Conservation (phyloP, 2,797 vertebrate genomes). For the Rousettus madagascariensis region DNA sequence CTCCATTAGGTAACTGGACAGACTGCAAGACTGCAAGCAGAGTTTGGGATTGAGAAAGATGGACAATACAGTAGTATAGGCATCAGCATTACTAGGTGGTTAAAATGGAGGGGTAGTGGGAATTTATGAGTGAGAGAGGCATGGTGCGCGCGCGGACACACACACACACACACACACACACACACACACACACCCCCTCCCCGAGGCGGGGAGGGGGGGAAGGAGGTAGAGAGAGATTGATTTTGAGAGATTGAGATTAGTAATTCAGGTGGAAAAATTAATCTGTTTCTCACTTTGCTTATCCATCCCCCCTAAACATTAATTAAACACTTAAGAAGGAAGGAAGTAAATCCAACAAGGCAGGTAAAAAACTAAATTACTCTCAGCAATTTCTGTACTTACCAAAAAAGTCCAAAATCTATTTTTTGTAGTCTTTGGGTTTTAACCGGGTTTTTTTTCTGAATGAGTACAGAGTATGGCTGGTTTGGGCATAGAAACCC, state of each 20-base stretch:
- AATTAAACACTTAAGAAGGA: slow-evolving; percentile 35
- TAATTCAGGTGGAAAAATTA: neutral
- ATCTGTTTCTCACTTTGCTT: neutral
- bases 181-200: neutral
- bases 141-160: rapidly evolving
- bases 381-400: neutral
- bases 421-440: neutral
- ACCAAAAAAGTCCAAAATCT: neutral
- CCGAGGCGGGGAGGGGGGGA: no score
- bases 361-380: neutral
- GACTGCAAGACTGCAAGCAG: neutral
- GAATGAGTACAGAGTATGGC: neutral
- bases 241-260: neutral
- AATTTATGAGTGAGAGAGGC: neutral
- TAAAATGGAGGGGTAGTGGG: neutral
- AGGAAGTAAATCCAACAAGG: slow-evolving; percentile 30
- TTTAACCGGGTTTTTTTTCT: neutral
- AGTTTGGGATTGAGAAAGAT: neutral
- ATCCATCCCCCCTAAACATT: neutral
- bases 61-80: neutral
- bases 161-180: no score
- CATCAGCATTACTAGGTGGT: neutral
- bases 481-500: neutral
- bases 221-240: neutral
- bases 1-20: neutral